Evolutionary conservation across 2,888 invertebrate genomes (phyloP).

Genomic region (Pammene aurita): DNA sequence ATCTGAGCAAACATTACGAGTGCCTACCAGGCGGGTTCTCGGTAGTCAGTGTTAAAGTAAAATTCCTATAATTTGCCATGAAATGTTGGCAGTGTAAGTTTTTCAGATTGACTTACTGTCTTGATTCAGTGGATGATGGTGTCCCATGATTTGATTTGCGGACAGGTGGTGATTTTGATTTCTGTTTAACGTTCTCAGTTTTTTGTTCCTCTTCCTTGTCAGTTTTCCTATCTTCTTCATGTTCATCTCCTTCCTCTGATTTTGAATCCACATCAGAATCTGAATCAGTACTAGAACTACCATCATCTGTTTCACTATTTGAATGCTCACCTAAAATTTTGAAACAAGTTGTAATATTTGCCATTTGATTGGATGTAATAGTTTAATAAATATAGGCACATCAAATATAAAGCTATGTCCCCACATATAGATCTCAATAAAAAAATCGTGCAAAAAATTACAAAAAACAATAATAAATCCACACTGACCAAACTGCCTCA

Average conservation of each 20-base stretch:
- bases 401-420: too few relatives aligned
- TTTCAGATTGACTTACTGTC: slow-evolving; percentile 55
- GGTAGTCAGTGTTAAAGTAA: too few relatives aligned
- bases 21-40: too few relatives aligned
- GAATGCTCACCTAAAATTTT: slow-evolving; percentile 73
- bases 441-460: too few relatives aligned
- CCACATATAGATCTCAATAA: too few relatives aligned
- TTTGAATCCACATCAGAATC: slow-evolving; percentile 74
- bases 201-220: slow-evolving; percentile 65
- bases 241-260: slow-evolving; percentile 67
- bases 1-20: too few relatives aligned
- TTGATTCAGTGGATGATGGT: slow-evolving; percentile 69
- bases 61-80: too few relatives aligned
- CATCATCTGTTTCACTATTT: slow-evolving; percentile 79
- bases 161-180: slow-evolving; percentile 65
- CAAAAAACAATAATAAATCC: too few relatives aligned
- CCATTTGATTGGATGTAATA: background rate
- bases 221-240: slow-evolving; percentile 57
- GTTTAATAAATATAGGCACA: background rate
- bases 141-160: slow-evolving; percentile 63
- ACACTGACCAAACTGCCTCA: too few relatives aligned
- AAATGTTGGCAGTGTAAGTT: background rate
- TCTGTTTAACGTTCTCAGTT: slow-evolving; percentile 65
- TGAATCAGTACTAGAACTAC: slow-evolving; percentile 68
- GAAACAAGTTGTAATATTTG: slow-evolving; percentile 16